A percentile compares a stretch with the other conserved stretches of the same genome.
These are phyloP conservation scores for Entomobrya multifasciata DNA, from an alignment of 2,888 invertebrate species.

Conservation along the genomic window DNA sequence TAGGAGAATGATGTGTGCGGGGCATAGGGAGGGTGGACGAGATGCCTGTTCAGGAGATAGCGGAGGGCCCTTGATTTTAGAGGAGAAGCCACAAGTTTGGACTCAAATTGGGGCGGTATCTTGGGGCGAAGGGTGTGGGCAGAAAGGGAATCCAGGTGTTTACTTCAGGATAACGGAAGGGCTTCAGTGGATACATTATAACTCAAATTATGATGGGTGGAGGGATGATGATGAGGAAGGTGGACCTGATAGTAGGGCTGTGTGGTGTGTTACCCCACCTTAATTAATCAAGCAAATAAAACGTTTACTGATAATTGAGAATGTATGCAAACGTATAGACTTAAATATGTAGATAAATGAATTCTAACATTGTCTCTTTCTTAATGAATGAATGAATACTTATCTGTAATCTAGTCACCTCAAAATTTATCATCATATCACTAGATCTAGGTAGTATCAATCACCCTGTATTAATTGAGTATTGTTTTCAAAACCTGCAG, in stretches of 20 bases:
- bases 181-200: conserved; percentile 73
- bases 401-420: too few relatives aligned
- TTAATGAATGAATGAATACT: too few relatives aligned
- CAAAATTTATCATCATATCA: too few relatives aligned
- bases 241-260: neutral
- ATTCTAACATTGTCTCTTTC: too few relatives aligned
- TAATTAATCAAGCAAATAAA: too few relatives aligned
- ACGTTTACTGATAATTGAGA: too few relatives aligned
- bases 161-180: conserved; percentile 75
- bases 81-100: conserved; percentile 70
- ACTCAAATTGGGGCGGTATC: conserved; percentile 75
- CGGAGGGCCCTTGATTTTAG: conserved; percentile 70
- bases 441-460: too few relatives aligned
- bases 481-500: too few relatives aligned
- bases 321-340: too few relatives aligned
- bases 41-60: conserved; percentile 75
- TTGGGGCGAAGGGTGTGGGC: conserved; percentile 78
- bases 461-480: too few relatives aligned
- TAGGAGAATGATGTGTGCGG: conserved; percentile 78
- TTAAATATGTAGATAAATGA: too few relatives aligned
- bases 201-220: conserved; percentile 61
- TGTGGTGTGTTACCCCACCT: conserved; percentile 8
- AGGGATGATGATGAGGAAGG: neutral
- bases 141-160: conserved; percentile 73
- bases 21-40: conserved; percentile 73